Conservation (phyloP, 1,140 invertebrate genomes). For the Bradysia coprophila region DNA sequence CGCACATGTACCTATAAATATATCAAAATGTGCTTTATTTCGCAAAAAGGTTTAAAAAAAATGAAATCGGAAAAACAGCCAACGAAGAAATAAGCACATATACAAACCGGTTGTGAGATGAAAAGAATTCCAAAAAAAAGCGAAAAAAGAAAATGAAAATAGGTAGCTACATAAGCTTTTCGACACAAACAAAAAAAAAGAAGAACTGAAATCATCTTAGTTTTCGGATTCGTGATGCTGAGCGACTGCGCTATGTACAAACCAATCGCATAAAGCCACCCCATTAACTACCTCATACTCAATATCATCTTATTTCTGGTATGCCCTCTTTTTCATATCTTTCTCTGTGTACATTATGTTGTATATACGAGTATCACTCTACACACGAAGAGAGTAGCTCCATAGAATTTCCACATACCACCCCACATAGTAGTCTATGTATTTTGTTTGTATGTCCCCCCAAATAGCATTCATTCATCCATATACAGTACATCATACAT, state of each 20-base stretch:
- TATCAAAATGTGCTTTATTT: neutral
- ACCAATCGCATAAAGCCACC: slow-evolving; percentile 6
- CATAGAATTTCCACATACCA: no score
- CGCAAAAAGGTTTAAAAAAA: no score
- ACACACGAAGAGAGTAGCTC: no score
- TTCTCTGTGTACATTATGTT: neutral
- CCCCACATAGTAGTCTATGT: no score
- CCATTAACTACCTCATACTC: neutral
- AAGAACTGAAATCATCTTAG: neutral
- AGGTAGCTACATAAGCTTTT: neutral
- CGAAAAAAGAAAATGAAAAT: neutral
- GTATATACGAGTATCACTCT: no score
- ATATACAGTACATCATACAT: no score
- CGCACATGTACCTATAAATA: neutral
- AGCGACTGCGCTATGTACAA: slow-evolving; percentile 6
- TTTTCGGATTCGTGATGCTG: slow-evolving; percentile 3
- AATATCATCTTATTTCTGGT: neutral
- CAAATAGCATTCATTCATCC: no score
- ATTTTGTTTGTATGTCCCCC: no score
- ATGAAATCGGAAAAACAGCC: no score
- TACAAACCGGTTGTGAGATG: neutral
- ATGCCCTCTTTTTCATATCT: neutral
- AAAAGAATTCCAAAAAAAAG: neutral
- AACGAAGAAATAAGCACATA: no score
- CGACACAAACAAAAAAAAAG: neutral